These are phyloP conservation scores for Mesorhabditis spiculigera DNA, from an alignment of 2,888 invertebrate species.

Conservation along the genomic window DNA sequence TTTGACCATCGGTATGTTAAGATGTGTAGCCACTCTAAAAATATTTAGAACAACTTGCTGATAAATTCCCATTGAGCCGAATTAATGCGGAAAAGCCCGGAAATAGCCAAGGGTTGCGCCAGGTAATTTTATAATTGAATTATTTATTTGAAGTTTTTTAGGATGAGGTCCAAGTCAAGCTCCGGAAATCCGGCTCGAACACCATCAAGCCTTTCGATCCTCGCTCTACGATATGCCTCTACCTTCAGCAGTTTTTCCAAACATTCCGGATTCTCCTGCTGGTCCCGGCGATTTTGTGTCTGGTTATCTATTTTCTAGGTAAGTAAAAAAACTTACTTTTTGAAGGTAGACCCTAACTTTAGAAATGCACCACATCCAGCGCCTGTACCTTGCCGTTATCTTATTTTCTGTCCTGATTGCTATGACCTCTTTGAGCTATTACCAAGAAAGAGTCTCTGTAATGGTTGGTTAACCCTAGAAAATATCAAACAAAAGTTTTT, in stretches of 20 bases:
- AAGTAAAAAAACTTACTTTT: neutral
- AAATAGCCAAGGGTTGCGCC: neutral
- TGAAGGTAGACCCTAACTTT: neutral
- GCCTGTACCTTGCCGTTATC: neutral
- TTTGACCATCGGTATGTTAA: neutral
- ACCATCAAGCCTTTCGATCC: neutral
- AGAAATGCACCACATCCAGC: neutral
- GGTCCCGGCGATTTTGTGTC: neutral
- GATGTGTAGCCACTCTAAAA: neutral
- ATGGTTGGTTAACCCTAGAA: neutral
- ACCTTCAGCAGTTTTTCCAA: neutral
- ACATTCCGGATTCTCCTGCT: neutral
- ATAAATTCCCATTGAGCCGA: constrained; percentile 4
- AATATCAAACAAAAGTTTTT: neutral
- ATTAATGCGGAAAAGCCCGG: constrained; percentile 1
- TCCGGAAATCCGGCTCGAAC: neutral
- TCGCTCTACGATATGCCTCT: neutral
- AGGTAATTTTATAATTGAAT: neutral
- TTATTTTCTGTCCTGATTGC: neutral
- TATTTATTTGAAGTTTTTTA: neutral
- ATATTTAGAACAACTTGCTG: constrained; percentile 4
- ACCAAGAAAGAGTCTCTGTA: constrained; percentile 1
- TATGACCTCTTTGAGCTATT: neutral
- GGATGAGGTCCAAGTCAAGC: neutral
- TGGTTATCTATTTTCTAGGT: constrained; percentile 3